Conservation (phyloP, 2,888 invertebrate species). For the Poecilus cupreus region DNA sequence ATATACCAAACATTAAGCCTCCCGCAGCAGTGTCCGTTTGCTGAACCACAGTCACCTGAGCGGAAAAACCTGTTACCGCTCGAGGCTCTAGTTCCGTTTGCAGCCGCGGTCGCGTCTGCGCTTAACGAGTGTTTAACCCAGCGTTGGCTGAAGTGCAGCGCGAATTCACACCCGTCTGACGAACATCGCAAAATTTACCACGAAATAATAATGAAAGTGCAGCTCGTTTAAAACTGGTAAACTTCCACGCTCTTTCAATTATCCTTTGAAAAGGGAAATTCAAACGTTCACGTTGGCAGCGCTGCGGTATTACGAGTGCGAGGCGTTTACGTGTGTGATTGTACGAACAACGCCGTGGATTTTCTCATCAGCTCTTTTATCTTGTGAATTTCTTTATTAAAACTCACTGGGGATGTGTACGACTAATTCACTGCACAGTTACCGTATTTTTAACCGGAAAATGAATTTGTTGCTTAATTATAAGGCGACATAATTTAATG, state of each 20-base stretch:
- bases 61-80: neutral
- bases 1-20: too few species aligned
- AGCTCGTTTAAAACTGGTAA: slow-evolving; percentile 34
- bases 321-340: neutral
- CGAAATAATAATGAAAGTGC: slow-evolving; percentile 55
- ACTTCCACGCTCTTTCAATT: slow-evolving; percentile 42
- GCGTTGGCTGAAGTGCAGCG: neutral
- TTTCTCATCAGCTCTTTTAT: neutral
- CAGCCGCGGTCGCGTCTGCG: neutral
- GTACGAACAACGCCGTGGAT: neutral
- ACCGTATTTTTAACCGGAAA: neutral
- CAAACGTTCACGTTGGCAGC: slow-evolving; percentile 3
- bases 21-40: too few species aligned
- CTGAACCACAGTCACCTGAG: neutral
- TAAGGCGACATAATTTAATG: neutral
- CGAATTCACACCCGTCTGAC: slow-evolving; percentile 35
- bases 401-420: neutral
- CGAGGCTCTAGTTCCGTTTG: neutral
- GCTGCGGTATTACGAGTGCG: neutral
- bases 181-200: slow-evolving; percentile 40
- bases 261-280: slow-evolving; percentile 46
- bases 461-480: neutral
- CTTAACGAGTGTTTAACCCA: slow-evolving; percentile 30
- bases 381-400: neutral
- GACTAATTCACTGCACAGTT: neutral